phyloP scores from a whole-genome alignment of 2,888 invertebrate species.

The Cantharis rufa region DNA sequence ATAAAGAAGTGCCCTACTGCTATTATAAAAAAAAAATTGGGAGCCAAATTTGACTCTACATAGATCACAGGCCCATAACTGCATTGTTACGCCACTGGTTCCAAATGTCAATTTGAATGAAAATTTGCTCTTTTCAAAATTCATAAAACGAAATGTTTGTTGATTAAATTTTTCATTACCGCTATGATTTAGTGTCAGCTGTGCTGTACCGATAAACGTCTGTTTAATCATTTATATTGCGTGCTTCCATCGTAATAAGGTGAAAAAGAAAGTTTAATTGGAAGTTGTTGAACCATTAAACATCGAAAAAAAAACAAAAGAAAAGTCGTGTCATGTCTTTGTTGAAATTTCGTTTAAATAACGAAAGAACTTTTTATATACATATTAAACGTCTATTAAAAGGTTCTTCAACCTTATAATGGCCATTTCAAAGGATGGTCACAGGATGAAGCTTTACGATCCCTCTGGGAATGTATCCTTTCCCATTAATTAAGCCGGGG shows the following conservation, averaged over 20 bases:
- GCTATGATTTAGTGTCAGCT: background rate
- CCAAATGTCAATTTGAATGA: too few species aligned
- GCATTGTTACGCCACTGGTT: too few species aligned
- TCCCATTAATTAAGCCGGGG: background rate
- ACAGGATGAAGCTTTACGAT: background rate
- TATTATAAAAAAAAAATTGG: too few species aligned
- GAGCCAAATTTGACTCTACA: too few species aligned
- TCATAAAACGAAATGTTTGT: too few species aligned
- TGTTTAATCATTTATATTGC: background rate
- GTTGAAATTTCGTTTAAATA: background rate
- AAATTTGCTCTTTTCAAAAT: too few species aligned
- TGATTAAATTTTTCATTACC: background rate
- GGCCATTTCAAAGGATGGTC: background rate
- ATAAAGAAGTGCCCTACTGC: too few species aligned
- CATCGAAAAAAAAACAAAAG: background rate
- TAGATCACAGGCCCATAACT: too few species aligned
- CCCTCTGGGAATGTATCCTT: background rate
- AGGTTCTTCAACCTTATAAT: background rate
- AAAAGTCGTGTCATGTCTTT: background rate
- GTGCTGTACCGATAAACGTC: background rate
- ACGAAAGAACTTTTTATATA: background rate
- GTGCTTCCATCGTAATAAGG: background rate
- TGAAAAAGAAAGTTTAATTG: background rate
- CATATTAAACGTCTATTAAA: background rate
- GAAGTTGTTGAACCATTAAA: background rate